Evolutionary conservation across 2,113 vertebrate genomes (phyloP).

Genomic region (Trematocara unimaculatum): DNA sequence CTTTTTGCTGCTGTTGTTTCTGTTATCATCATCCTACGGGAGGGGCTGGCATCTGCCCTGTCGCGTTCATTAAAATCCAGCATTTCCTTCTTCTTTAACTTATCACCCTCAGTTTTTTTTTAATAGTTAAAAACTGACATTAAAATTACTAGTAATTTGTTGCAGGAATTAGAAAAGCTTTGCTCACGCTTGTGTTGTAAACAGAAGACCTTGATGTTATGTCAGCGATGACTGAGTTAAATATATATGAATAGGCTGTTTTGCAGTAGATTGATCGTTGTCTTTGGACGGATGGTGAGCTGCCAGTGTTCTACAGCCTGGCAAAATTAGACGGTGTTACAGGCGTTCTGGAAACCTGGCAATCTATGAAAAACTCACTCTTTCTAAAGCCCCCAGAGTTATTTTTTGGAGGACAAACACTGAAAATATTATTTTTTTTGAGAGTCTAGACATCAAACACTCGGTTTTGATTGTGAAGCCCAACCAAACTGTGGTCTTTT

Average conservation of each 20-base stretch:
- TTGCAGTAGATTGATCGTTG: background rate
- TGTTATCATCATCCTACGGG: background rate
- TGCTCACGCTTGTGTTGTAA: background rate
- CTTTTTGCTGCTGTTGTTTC: background rate
- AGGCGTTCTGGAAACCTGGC: slow-evolving; percentile 7
- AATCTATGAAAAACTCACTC: background rate
- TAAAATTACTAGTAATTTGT: background rate
- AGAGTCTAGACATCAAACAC: slow-evolving; percentile 9
- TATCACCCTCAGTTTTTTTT: background rate
- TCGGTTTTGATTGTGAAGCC: slow-evolving; percentile 8
- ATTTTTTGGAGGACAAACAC: background rate
- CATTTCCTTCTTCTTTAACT: background rate
- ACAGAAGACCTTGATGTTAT: background rate
- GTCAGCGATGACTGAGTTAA: background rate
- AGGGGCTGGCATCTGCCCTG: background rate
- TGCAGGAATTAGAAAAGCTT: background rate
- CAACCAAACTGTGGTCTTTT: background rate
- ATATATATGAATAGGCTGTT: background rate
- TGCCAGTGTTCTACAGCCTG: background rate
- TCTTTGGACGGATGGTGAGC: background rate
- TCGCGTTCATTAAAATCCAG: background rate
- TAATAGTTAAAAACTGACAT: background rate
- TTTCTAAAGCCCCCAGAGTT: background rate
- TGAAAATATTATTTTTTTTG: slow-evolving; percentile 14
- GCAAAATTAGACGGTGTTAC: background rate